These are phyloP conservation scores for Sapajus apella DNA, from an alignment of 2,113 vertebrate genomes.

Conservation along the genomic window DNA sequence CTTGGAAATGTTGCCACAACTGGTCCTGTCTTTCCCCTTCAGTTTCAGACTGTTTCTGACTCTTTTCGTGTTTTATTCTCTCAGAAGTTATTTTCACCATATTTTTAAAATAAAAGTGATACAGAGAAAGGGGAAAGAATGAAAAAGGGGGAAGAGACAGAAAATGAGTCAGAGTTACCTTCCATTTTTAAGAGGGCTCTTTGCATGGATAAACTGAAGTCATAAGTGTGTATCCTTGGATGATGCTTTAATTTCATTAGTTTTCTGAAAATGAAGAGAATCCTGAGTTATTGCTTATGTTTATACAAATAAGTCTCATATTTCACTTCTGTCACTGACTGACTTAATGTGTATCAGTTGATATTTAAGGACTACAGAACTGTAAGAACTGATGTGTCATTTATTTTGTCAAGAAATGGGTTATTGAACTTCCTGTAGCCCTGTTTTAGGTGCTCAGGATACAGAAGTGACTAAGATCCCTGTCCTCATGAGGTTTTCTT, in stretches of 20 bases:
- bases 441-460: neutral
- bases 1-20: neutral
- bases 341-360: neutral
- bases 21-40: neutral
- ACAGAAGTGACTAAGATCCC: neutral
- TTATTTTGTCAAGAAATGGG: neutral
- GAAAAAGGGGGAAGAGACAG: slow-evolving; percentile 47
- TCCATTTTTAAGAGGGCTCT: slow-evolving; percentile 46
- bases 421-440: neutral
- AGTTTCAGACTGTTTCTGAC: neutral
- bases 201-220: neutral
- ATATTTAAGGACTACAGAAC: neutral
- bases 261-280: neutral
- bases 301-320: neutral
- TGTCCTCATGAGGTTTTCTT: neutral
- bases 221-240: neutral
- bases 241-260: neutral
- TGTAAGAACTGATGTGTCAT: neutral
- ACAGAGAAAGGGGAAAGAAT: slow-evolving; percentile 50
- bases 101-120: slow-evolving; percentile 17
- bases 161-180: slow-evolving; percentile 58
- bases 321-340: neutral
- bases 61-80: slow-evolving; percentile 69
- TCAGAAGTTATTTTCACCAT: slow-evolving; percentile 68
- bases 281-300: neutral